Base-by-base conservation (phyloP, 23 tunicate genomes). In the Clavelina lepadiformis region DNA sequence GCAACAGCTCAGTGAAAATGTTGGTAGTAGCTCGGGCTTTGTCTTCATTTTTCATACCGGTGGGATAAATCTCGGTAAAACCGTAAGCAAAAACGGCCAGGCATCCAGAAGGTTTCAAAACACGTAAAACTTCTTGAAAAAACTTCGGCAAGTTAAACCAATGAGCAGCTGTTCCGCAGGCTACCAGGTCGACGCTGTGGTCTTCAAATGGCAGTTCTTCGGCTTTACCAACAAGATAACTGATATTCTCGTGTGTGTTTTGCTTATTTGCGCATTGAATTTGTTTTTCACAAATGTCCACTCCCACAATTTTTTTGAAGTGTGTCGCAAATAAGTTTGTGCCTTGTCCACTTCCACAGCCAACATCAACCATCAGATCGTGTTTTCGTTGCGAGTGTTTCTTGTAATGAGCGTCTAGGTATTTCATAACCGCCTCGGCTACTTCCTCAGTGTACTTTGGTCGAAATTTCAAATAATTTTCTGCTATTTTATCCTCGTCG, bases 331-430 rank as follows among this genome's bases (percentile, higher is more conserved):
- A 75, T 5, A 30, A 11, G 7, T 7, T 7, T 4, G 61, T 75
- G 19, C 61, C 33, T 31, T 75, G 81, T 38, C 81, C 81, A 50
- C 61, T 75, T 0, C 81, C 81, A 51, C 81, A 75, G 18, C 81
- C 81, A n/a, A 75, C 72, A 63, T 75, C 81, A 5, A 75, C 35
- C 53, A 63, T 2, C 26, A 63, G 26, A 21, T 44, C 55, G 15
- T 41, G 46, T 4, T 38, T 38, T 13, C 23, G 34, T 22, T 22
- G 5, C 2, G 6, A 41, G 13, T 41, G 11, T 8, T 8, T 11
- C 15, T 41, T 8, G 15, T 15, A 41, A 41, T 41, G 55, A 21
- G 22, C 24, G 3, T 4, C 2, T 3, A 49, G 27, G 24, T 2
- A 49, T 4, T 49, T 27, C 55, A 49, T 49, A 4, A 49, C 24